Evolutionary conservation across 2,888 invertebrate genomes (phyloP).

Genomic region (Heliconius charithonia): DNA sequence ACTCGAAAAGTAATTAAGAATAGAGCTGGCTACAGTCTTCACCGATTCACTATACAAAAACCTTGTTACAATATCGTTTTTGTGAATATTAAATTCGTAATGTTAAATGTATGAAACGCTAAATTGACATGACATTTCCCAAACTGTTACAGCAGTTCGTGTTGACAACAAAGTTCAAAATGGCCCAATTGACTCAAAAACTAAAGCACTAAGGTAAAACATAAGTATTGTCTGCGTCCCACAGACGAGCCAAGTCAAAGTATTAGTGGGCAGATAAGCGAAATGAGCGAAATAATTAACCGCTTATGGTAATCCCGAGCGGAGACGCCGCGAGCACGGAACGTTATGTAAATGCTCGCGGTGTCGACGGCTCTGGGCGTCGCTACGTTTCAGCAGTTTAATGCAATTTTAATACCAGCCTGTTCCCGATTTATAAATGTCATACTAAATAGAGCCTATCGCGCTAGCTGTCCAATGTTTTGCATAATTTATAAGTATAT

Average conservation of each 20-base stretch:
- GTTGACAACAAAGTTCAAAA: slow-evolving; percentile 7
- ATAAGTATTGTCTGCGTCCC: slow-evolving; percentile 44
- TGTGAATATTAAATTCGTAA: neutral
- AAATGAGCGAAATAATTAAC: slow-evolving; percentile 43
- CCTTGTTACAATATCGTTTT: neutral
- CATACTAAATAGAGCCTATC: slow-evolving; percentile 7
- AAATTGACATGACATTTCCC: too few relatives aligned
- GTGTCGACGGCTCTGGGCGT: slow-evolving; percentile 31
- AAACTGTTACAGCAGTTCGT: neutral
- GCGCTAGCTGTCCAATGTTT: too few relatives aligned
- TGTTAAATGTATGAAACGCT: too few relatives aligned
- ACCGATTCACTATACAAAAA: neutral
- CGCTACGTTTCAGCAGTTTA: slow-evolving; percentile 32
- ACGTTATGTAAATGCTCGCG: slow-evolving; percentile 43
- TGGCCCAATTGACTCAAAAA: neutral
- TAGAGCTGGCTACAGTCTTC: neutral
- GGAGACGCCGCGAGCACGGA: slow-evolving; percentile 40
- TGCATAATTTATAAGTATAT: neutral
- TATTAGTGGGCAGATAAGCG: slow-evolving; percentile 47
- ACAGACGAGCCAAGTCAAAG: slow-evolving; percentile 43
- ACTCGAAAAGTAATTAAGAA: neutral
- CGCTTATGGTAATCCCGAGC: slow-evolving; percentile 46
- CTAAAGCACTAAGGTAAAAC: slow-evolving; percentile 25
- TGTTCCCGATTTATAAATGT: slow-evolving; percentile 27
- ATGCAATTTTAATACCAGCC: slow-evolving; percentile 37